These are phyloP conservation scores for Prionace glauca DNA, from an alignment of 2,797 vertebrate genomes.

Conservation along the genomic window DNA sequence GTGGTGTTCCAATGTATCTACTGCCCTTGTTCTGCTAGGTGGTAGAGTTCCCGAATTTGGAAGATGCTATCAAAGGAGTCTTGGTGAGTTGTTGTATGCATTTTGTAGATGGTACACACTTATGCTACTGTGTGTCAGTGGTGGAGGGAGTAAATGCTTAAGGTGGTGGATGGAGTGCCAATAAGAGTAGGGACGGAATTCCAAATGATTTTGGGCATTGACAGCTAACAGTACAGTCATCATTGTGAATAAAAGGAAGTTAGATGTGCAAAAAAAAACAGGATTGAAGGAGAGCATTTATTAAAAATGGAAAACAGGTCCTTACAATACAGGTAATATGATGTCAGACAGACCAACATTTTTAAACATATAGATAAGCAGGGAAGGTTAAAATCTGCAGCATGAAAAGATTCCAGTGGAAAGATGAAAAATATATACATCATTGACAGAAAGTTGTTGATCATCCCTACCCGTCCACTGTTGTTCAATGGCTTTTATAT, in stretches of 20 bases:
- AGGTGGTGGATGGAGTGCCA: background rate
- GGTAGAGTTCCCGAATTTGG: too few relatives aligned
- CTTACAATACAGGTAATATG: background rate
- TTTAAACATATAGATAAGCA: background rate
- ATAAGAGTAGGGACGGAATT: background rate
- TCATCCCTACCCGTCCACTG: conserved; percentile 64
- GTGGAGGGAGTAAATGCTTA: background rate
- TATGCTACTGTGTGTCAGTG: background rate
- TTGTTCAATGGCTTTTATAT: conserved; percentile 71
- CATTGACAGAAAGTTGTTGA: background rate
- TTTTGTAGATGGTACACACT: background rate
- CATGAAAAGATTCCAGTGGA: background rate
- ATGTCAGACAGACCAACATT: background rate
- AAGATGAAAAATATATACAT: background rate
- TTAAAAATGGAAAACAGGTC: background rate
- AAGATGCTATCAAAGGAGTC: too few relatives aligned
- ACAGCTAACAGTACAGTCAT: background rate
- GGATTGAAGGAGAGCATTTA: background rate
- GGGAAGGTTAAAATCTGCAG: background rate
- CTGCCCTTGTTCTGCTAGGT: too few relatives aligned
- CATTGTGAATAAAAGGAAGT: background rate
- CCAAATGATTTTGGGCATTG: background rate
- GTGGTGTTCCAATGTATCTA: too few relatives aligned
- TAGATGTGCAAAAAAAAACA: too few relatives aligned
- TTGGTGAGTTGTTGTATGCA: too few relatives aligned